A percentile compares a stretch with the other conserved stretches of the same genome.
phyloP scores from a whole-genome alignment of 2,888 invertebrate genomes.

The Cosmopolites sordidus region DNA sequence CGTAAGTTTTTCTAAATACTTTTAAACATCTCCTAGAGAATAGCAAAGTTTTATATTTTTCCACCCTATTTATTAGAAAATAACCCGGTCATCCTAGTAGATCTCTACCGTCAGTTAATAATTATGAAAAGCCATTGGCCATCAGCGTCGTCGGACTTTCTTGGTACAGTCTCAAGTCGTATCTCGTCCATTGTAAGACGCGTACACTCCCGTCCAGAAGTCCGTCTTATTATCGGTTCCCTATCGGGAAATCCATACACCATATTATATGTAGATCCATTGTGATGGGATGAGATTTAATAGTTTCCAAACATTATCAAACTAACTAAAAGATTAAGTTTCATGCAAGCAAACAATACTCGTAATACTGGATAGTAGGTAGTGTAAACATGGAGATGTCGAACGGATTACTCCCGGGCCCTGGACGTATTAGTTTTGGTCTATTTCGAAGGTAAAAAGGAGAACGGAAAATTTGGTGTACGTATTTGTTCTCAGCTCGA shows the following conservation, averaged over 20 bases:
- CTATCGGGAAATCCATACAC: constrained; percentile 27
- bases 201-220: constrained; percentile 12
- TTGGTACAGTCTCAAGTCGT: constrained; percentile 1
- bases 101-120: neutral
- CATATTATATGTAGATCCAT: constrained; percentile 22
- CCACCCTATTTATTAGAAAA: too few species aligned
- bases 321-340: constrained; percentile 29
- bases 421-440: constrained; percentile 1
- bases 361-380: constrained; percentile 14
- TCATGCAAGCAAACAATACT: constrained; percentile 28
- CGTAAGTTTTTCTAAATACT: too few species aligned
- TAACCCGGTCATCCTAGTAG: neutral
- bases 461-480: too few species aligned
- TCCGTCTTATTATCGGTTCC: constrained; percentile 25
- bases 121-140: neutral
- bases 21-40: too few species aligned
- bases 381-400: constrained; percentile 19
- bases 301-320: constrained; percentile 29
- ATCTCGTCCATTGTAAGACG: constrained; percentile 4
- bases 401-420: constrained; percentile 11
- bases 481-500: too few species aligned
- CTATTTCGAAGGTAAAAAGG: too few species aligned
- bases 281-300: constrained; percentile 26
- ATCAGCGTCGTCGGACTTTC: constrained; percentile 1
- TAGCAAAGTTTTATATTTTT: too few species aligned